Evolutionary conservation across 2,797 vertebrate species (phyloP).

Genomic region (Allochrocebus solatus): DNA sequence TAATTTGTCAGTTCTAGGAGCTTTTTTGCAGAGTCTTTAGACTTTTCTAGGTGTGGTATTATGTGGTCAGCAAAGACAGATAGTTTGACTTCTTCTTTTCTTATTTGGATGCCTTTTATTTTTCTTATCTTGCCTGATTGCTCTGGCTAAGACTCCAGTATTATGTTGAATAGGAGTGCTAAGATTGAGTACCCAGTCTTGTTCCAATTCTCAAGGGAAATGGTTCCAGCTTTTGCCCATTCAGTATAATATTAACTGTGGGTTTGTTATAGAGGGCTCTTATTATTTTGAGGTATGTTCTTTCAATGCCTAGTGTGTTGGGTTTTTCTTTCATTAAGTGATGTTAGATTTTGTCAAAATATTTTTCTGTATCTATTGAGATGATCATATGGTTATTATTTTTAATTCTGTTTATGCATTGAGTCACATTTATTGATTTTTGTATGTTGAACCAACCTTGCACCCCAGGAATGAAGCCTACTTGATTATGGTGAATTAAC

Average conservation of each 20-base stretch:
- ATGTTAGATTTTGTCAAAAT: background rate
- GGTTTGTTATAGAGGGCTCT: background rate
- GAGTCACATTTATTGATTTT: background rate
- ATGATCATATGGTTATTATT: background rate
- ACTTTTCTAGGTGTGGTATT: background rate
- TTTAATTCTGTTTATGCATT: background rate
- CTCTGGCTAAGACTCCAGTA: background rate
- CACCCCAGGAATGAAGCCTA: background rate
- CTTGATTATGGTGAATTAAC: background rate
- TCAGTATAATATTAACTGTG: background rate
- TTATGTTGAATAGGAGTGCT: background rate
- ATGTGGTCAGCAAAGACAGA: background rate
- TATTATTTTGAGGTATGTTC: background rate
- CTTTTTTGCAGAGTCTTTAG: background rate
- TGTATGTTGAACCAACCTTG: background rate
- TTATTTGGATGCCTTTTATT: background rate
- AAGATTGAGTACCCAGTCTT: background rate
- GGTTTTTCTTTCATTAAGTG: background rate
- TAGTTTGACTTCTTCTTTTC: background rate
- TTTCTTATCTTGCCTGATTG: background rate
- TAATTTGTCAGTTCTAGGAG: background rate
- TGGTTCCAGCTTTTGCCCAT: background rate
- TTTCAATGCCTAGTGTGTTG: background rate
- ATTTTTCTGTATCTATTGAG: background rate
- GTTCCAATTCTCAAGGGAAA: background rate